Evolutionary conservation across 2,797 vertebrate species (phyloP), one percentile per base, ranked within the genome.

Genomic region (Xenops minutus): DNA sequence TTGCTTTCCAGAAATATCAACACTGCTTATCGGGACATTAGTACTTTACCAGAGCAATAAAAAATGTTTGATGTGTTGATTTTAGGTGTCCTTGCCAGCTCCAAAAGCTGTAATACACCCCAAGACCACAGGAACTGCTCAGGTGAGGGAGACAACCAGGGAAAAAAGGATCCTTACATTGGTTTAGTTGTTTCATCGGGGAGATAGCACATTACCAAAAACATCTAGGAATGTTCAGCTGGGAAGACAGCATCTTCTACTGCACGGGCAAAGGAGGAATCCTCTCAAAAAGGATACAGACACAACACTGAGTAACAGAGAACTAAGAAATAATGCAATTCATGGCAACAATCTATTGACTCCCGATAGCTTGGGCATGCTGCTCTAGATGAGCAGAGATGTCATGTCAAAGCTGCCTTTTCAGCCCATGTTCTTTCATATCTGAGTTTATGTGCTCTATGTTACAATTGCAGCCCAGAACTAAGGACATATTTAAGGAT

Each of bases 81-180:
- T 78, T 59, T 37, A 29, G 29, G 19, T 55, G 18, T 10, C 41
- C 36, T 67, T 78, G 32, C 21, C 20, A 46, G 27, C 44, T 63
- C 6, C 3, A 1, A 46, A 67, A 59, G 5, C 6, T 4, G 0
- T 37, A 43, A 77, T 3, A 3, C 5, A 12, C 15, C 5, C 7
- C 3, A 24, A 72, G 27, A 67, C 10, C n/a, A 36, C 4, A 29
- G 37, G 10, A 46, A 14, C 43, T 71, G 18, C 56, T 71, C 36
- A 46, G 21, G 14, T 72, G 13, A n/a, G 49, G 32, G 15, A 29
- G 8, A 39, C 5, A n/a, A 41, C 4, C 10, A 59, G 14, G 26
- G 18, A 39, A 13, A 68, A 18, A 19, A 27, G 5, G 22, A 55
- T 17, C 55, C 41, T 54, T 41, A 14, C 11, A 7, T 8, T 41